Evolutionary conservation across 2,113 vertebrate species (phyloP).

Genomic region (Xyrauchen texanus): DNA sequence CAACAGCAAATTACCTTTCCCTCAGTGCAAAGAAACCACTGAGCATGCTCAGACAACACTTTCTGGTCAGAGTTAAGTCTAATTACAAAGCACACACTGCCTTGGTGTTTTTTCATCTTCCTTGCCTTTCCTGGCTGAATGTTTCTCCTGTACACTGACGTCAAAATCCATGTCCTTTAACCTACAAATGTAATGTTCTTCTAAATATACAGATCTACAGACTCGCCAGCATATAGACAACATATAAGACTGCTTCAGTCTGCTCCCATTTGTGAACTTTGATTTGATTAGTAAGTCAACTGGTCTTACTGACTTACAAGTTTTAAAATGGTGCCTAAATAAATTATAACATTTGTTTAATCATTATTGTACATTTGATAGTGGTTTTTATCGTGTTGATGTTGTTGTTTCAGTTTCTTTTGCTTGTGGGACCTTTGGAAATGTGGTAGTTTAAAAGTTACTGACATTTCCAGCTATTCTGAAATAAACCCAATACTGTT

Average conservation of each 20-base stretch:
- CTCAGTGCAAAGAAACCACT: conserved; percentile 70
- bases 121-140: no score
- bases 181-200: no score
- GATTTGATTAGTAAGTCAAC: background rate
- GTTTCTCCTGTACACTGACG: conserved; percentile 13
- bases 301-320: no score
- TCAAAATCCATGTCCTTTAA: conserved; percentile 40
- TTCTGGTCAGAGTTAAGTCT: conserved; percentile 75
- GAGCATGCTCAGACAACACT: conserved; percentile 69
- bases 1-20: conserved; percentile 78
- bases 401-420: background rate
- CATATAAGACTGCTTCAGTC: background rate
- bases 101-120: conserved; percentile 13
- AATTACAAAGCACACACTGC: conserved; percentile 63
- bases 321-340: no score
- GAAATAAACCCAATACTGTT: background rate
- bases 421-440: background rate
- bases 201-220: no score
- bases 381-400: background rate
- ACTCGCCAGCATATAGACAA: no score
- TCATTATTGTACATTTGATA: no score
- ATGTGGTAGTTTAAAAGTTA: background rate
- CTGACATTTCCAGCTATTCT: background rate
- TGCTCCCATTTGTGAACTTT: background rate
- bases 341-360: no score